Percentiles rank a stretch among this genome's conserved stretches.
phyloP scores from a whole-genome alignment of 2,888 invertebrate genomes.

The Perizoma flavofasciatum region DNA sequence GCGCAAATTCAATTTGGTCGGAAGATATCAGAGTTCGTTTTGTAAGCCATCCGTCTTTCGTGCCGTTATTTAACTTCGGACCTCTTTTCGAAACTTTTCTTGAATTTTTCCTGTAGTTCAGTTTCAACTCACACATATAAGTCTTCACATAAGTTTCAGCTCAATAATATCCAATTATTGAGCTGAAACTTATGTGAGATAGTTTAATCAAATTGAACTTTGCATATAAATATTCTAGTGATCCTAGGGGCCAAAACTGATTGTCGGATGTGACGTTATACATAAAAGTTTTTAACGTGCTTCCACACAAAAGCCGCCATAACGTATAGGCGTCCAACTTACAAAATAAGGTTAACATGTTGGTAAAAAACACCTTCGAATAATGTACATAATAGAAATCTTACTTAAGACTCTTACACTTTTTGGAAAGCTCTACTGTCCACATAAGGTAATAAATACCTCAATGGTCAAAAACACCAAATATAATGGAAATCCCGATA shows the following conservation, averaged over 20 bases:
- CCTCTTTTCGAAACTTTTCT: constrained; percentile 33
- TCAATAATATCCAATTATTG: constrained; percentile 13
- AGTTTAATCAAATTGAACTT: constrained; percentile 3
- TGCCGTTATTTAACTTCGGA: constrained; percentile 34
- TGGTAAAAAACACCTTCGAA: no score
- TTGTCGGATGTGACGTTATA: no score
- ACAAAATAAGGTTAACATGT: no score
- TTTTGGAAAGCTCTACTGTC: background rate
- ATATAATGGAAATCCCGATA: constrained; percentile 17
- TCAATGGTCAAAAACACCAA: constrained; percentile 16
- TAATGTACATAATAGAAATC: no score
- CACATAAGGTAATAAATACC: constrained; percentile 11
- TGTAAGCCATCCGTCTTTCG: constrained; percentile 39
- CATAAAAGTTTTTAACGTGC: no score
- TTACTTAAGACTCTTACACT: background rate
- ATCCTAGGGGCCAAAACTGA: no score
- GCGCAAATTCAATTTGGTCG: constrained; percentile 47
- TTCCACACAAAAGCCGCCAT: no score
- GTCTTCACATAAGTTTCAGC: background rate
- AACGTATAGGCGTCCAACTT: no score
- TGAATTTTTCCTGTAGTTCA: constrained; percentile 26
- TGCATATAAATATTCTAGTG: background rate
- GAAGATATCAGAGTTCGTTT: constrained; percentile 35
- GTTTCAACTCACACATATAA: no score
- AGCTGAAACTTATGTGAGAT: background rate